phyloP scores from a whole-genome alignment of 2,797 vertebrate genomes.

The Fringilla coelebs region DNA sequence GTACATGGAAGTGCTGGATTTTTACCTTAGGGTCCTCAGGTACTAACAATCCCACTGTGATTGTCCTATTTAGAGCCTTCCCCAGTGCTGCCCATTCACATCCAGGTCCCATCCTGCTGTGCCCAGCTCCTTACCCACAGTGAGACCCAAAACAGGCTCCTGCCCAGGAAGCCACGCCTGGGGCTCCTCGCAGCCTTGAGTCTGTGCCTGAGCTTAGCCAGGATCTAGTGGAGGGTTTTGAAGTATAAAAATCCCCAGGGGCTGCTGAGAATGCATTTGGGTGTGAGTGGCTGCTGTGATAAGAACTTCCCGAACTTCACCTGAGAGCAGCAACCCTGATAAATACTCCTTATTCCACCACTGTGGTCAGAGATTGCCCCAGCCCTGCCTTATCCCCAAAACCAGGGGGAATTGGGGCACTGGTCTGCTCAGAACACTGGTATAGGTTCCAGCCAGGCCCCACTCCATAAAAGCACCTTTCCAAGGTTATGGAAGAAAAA shows the following conservation, averaged over 20 bases:
- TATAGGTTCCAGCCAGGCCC: neutral
- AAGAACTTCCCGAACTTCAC: neutral
- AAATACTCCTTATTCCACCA: neutral
- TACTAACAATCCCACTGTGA: fast-evolving
- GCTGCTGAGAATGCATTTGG: neutral
- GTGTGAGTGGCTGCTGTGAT: neutral
- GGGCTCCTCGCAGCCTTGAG: fast-evolving
- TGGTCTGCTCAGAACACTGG: neutral
- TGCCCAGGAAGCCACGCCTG: fast-evolving
- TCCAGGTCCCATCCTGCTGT: fast-evolving
- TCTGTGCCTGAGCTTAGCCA: neutral
- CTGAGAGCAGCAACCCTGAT: neutral
- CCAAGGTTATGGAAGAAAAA: neutral
- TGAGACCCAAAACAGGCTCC: neutral
- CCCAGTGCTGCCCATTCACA: neutral
- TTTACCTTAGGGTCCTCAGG: neutral
- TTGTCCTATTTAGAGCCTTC: neutral
- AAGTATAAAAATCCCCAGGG: neutral
- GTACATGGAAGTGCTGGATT: fast-evolving
- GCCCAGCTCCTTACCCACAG: neutral
- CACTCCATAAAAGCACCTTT: neutral
- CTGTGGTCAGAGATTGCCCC: neutral
- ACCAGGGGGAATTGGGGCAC: fast-evolving
- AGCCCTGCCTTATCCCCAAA: neutral
- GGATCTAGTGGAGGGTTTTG: neutral